These are phyloP conservation scores for Thalassophryne amazonica DNA, from an alignment of 2,797 vertebrate species.

Conservation along the genomic window DNA sequence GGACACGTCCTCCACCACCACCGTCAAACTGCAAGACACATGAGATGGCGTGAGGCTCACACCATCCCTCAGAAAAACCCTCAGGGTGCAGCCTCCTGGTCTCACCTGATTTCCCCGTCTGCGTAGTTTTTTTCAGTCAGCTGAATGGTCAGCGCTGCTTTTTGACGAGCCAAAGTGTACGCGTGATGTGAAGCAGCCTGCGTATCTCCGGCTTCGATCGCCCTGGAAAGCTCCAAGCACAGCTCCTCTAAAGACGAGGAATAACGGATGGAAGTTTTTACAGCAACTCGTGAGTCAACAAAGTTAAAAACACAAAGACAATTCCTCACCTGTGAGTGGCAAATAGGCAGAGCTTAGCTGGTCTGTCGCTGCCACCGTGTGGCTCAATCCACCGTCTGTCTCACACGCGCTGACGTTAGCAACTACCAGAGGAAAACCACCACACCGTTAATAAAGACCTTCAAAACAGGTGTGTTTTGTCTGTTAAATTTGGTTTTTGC, in stretches of 20 bases:
- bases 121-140: conserved; percentile 79
- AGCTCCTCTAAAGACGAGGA: conserved; percentile 78
- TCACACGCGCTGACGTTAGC: conserved; percentile 63
- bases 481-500: too few relatives aligned
- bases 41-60: too few relatives aligned
- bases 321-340: conserved; percentile 70
- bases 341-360: conserved; percentile 62
- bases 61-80: neutral
- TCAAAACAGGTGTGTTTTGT: too few relatives aligned
- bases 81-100: too few relatives aligned
- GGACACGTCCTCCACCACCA: conserved; percentile 87
- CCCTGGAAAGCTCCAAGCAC: conserved; percentile 75
- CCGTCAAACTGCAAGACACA: conserved; percentile 82
- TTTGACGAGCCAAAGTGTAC: conserved; percentile 77
- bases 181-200: conserved; percentile 79
- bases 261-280: neutral
- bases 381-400: conserved; percentile 41
- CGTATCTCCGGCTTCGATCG: conserved; percentile 82
- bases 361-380: conserved; percentile 42
- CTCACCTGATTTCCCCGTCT: conserved; percentile 81
- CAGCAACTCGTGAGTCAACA: neutral
- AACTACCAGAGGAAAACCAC: conserved; percentile 50
- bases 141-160: conserved; percentile 73
- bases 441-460: neutral
- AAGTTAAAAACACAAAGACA: neutral